Evolutionary conservation across 2,797 vertebrate genomes (phyloP).

Genomic region (Protonibea diacanthus): DNA sequence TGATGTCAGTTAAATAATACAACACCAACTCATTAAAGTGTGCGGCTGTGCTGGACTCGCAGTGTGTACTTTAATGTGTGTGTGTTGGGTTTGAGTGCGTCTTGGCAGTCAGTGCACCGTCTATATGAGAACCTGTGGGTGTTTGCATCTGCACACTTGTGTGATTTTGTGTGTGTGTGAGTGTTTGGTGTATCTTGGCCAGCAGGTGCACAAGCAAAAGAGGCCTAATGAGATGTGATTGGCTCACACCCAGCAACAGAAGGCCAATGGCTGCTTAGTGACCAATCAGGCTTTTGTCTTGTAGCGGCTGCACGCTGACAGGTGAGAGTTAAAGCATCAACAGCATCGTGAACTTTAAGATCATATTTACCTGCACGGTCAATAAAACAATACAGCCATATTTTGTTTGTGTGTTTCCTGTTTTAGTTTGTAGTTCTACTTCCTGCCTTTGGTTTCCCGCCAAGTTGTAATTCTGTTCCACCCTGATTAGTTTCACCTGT

Average conservation of each 20-base stretch:
- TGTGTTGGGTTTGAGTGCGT: not conserved
- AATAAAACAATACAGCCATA: too few species aligned
- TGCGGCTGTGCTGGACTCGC: not conserved
- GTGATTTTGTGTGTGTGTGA: not conserved
- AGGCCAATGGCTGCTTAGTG: slow-evolving; percentile 15
- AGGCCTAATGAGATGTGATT: slow-evolving; percentile 35
- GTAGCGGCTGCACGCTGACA: not conserved
- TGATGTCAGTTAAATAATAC: slow-evolving; percentile 35
- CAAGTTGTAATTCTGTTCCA: too few species aligned
- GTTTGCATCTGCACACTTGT: not conserved
- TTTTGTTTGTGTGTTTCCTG: too few species aligned
- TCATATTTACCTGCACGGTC: too few species aligned
- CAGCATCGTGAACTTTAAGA: too few species aligned
- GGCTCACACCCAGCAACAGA: slow-evolving; percentile 20
- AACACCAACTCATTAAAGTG: slow-evolving; percentile 21
- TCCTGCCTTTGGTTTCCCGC: too few species aligned
- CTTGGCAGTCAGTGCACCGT: not conserved
- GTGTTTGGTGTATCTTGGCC: not conserved
- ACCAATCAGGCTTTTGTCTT: not conserved
- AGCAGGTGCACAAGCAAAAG: not conserved
- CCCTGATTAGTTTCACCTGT: too few species aligned
- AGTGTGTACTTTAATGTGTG: not conserved
- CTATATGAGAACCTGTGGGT: slow-evolving; percentile 4
- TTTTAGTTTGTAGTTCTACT: too few species aligned
- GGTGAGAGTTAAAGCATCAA: not conserved